Conservation (phyloP, 2,797 vertebrate species). For the Cossypha dichroa region DNA sequence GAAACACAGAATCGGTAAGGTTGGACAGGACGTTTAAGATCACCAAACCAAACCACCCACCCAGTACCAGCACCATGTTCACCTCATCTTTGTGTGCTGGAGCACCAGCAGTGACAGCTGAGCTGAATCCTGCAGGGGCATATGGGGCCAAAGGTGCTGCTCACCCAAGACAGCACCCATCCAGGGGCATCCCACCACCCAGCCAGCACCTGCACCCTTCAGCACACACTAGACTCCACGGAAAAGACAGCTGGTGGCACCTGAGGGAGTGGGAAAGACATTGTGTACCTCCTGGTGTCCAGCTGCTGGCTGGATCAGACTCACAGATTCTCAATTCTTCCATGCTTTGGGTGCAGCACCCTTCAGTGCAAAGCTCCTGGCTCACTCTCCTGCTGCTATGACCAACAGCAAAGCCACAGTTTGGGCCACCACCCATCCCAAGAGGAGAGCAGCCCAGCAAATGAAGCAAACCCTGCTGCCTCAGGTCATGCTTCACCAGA, state of each 20-base stretch:
- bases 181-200: neutral
- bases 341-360: accelerated
- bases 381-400: neutral
- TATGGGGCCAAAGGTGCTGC: neutral
- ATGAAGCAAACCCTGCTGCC: neutral
- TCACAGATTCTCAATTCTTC: accelerated
- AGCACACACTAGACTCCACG: neutral
- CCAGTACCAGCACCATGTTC: neutral
- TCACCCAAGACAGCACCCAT: neutral
- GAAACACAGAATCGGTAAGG: neutral
- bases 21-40: neutral
- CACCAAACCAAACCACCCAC: neutral
- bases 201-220: neutral
- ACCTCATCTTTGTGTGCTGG: neutral
- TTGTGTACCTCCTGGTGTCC: accelerated
- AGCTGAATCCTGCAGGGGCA: neutral
- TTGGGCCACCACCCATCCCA: neutral
- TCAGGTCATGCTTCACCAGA: neutral
- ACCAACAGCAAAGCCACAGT: neutral
- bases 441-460: neutral
- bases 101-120: neutral
- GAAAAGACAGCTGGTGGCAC: neutral
- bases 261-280: accelerated
- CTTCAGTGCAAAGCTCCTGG: neutral
- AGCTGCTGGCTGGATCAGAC: neutral